A percentile compares a stretch with the other conserved stretches of the same genome.
Evolutionary conservation across 2,888 invertebrate genomes (phyloP).

Genomic region (Sipha maydis): DNA sequence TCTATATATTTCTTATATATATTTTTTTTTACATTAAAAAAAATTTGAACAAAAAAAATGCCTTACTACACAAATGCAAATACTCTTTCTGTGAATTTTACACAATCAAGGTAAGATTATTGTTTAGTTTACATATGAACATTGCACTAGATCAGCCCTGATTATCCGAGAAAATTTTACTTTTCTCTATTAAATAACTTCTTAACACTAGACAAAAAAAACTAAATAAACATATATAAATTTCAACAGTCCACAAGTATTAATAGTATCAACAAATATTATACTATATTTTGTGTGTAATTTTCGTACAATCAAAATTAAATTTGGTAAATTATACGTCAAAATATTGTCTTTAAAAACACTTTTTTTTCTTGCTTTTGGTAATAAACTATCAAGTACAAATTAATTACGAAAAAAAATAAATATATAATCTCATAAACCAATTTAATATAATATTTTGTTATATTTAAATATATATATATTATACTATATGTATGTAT

Average conservation of each 20-base stretch:
- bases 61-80: constrained; percentile 28
- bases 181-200: constrained; percentile 11
- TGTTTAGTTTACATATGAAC: constrained; percentile 15
- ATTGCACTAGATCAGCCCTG: constrained; percentile 60
- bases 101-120: neutral
- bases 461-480: neutral
- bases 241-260: constrained; percentile 31
- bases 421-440: neutral
- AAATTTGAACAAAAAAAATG: constrained; percentile 44
- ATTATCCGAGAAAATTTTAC: constrained; percentile 46
- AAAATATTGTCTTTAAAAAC: neutral
- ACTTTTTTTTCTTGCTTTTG: neutral
- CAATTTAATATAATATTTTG: neutral
- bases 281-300: neutral
- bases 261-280: neutral
- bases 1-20: neutral
- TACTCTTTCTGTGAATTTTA: neutral
- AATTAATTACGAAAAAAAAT: neutral
- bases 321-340: constrained; percentile 18
- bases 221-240: constrained; percentile 61
- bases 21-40: constrained; percentile 20
- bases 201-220: constrained; percentile 28
- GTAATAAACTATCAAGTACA: neutral
- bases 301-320: neutral
- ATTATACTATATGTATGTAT: neutral